These are phyloP conservation scores for Wasmannia auropunctata DNA, from an alignment of 1,140 invertebrate genomes.

Conservation along the genomic window DNA sequence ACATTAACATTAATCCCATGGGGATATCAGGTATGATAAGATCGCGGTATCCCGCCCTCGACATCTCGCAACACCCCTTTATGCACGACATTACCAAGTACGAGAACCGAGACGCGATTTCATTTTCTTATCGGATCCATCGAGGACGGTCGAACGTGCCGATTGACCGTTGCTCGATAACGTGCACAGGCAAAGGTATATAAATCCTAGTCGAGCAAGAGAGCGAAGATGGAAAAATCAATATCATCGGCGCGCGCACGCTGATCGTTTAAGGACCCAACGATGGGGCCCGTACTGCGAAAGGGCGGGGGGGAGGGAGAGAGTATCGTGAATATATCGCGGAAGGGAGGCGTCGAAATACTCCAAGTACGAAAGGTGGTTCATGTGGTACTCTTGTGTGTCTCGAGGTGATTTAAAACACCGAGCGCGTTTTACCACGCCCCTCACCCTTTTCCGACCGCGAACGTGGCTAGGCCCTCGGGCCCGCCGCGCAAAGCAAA, in stretches of 20 bases:
- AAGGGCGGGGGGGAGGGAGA: not conserved
- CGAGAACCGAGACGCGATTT: conserved; percentile 34
- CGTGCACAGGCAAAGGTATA: not conserved
- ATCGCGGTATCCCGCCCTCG: conserved; percentile 26
- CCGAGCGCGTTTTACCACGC: conserved; percentile 71
- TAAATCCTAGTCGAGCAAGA: conserved; percentile 42
- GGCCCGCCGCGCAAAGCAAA: conserved; percentile 72
- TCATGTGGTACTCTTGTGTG: conserved; percentile 65
- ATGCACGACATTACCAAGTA: conserved; percentile 33
- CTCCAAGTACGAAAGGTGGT: conserved; percentile 61
- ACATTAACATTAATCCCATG: conserved; percentile 46
- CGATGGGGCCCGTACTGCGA: conserved; percentile 32
- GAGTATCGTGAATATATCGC: conserved; percentile 45
- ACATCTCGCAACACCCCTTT: conserved; percentile 25
- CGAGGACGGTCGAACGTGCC: not conserved
- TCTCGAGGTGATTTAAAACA: conserved; percentile 81
- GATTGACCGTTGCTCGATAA: conserved; percentile 24
- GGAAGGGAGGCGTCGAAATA: conserved; percentile 67
- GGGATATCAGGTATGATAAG: not conserved
- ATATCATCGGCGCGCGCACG: conserved; percentile 60
- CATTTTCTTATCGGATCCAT: conserved; percentile 43
- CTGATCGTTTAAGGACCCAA: conserved; percentile 15
- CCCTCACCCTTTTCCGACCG: conserved; percentile 61
- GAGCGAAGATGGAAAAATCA: conserved; percentile 47
- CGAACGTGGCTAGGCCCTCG: conserved; percentile 61